phyloP scores from a whole-genome alignment of 2,113 vertebrate species.

The Tyto alba region DNA sequence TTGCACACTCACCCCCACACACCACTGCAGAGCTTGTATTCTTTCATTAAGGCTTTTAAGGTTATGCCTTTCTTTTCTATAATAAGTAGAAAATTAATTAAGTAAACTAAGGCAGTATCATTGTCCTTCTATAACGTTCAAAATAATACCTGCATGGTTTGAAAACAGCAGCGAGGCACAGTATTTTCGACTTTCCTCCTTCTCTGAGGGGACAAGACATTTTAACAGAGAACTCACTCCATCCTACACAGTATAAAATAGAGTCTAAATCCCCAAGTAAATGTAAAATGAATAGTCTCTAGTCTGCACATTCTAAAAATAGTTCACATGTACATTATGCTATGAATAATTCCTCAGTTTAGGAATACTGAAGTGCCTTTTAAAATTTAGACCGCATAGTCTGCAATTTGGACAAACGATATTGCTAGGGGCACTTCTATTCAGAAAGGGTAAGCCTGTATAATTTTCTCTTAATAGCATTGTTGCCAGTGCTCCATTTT shows the following conservation, averaged over 20 bases:
- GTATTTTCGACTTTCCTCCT: neutral
- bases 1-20: neutral
- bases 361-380: neutral
- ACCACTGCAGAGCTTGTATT: neutral
- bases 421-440: neutral
- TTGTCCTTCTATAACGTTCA: neutral
- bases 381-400: neutral
- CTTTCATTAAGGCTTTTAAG: neutral
- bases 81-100: neutral
- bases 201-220: neutral
- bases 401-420: neutral
- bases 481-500: neutral
- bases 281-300: neutral
- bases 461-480: neutral
- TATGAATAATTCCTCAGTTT: conserved; percentile 45
- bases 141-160: neutral
- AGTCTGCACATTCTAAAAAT: conserved; percentile 22
- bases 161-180: neutral
- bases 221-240: neutral
- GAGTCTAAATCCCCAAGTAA: neutral
- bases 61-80: neutral
- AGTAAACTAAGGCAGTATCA: neutral
- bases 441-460: neutral
- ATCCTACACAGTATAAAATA: neutral
- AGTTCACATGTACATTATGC: neutral